Conservation (phyloP, 2,113 vertebrate genomes). For the Leucopternis melanops region DNA sequence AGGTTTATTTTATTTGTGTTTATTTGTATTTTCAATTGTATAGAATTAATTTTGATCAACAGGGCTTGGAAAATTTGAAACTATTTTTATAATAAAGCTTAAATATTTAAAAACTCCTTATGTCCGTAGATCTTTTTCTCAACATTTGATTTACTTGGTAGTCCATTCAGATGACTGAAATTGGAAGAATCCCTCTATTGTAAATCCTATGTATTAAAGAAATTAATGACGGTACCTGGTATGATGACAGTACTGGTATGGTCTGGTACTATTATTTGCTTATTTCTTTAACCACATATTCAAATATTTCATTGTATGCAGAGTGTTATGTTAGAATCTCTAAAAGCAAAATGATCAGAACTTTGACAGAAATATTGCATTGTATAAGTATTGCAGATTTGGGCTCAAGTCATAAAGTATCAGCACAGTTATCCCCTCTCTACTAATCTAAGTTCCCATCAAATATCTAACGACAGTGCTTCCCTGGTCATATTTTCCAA, state of each 20-base stretch:
- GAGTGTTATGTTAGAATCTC: background rate
- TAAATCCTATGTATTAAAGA: background rate
- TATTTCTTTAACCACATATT: background rate
- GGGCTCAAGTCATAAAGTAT: background rate
- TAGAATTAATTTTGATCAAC: background rate
- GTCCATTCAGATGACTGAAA: background rate
- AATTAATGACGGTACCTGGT: background rate
- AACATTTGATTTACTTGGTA: background rate
- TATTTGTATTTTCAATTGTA: background rate
- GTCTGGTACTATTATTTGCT: background rate
- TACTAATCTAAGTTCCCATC: background rate
- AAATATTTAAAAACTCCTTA: background rate
- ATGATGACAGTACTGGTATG: background rate
- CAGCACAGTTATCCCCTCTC: background rate
- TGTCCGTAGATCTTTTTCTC: background rate
- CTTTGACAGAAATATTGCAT: background rate
- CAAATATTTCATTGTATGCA: background rate
- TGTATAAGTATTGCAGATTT: background rate
- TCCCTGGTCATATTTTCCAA: background rate
- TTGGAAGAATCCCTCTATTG: background rate
- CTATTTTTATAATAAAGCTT: background rate
- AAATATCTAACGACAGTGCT: background rate
- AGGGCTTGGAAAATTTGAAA: background rate
- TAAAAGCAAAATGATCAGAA: background rate
- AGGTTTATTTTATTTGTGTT: background rate